phyloP scores from a whole-genome alignment of 2,888 invertebrate species.

The Strigamia crassipes region DNA sequence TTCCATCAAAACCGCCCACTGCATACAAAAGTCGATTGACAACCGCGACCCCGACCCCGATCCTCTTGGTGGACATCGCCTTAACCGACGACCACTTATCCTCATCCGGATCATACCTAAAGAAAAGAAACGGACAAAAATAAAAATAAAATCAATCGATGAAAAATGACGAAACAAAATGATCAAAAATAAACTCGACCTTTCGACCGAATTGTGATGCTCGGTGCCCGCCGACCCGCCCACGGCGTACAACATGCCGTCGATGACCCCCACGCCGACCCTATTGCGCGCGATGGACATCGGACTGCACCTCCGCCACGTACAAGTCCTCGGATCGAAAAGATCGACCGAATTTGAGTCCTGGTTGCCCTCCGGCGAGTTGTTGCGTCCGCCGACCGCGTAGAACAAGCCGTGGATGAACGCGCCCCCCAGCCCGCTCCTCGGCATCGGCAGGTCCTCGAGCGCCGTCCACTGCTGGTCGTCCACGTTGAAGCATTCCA shows the following conservation, averaged over 20 bases:
- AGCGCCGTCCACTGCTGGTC: constrained; percentile 82
- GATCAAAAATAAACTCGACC: constrained; percentile 63
- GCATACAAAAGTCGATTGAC: constrained; percentile 72
- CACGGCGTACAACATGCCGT: constrained; percentile 86
- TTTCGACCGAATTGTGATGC: constrained; percentile 87
- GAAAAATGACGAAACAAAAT: neutral
- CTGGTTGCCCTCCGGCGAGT: constrained; percentile 75
- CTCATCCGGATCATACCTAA: constrained; percentile 81
- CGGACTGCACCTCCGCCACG: constrained; percentile 79
- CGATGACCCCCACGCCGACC: constrained; percentile 92
- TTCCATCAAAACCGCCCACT: constrained; percentile 88
- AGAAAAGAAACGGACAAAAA: constrained; percentile 51
- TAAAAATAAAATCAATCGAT: neutral
- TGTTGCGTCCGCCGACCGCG: constrained; percentile 90
- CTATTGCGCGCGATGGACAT: constrained; percentile 86
- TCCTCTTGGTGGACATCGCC: constrained; percentile 63
- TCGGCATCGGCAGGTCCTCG: constrained; percentile 80
- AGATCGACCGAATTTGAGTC: constrained; percentile 69
- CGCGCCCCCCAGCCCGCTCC: constrained; percentile 85
- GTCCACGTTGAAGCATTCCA: constrained; percentile 87
- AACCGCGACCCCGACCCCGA: constrained; percentile 71
- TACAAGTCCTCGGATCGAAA: constrained; percentile 83
- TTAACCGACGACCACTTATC: constrained; percentile 79
- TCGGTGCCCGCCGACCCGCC: constrained; percentile 86
- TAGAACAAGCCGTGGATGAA: constrained; percentile 73